phyloP scores from a whole-genome alignment of 23 tunicate species.

The Trididemnum miniatum region DNA sequence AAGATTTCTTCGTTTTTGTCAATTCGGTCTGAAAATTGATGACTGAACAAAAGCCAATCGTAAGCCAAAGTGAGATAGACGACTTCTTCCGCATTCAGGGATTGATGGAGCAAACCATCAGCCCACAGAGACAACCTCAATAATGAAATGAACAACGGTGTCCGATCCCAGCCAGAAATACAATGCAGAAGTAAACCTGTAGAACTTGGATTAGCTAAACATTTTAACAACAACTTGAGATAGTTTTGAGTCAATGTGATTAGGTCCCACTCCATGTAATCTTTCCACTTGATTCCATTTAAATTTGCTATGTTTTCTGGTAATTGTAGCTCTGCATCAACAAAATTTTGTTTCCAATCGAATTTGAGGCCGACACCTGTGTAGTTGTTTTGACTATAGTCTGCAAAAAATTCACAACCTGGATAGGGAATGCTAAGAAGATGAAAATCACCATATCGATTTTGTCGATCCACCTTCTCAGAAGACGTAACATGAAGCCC shows the following conservation, averaged over 20 bases:
- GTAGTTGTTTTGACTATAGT: conserved; percentile 66
- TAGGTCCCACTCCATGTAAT: conserved; percentile 85
- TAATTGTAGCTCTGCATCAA: conserved; percentile 78
- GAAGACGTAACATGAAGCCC: conserved; percentile 93
- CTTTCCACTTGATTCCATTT: conserved; percentile 71
- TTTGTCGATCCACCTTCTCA: conserved; percentile 80
- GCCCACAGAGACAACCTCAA: conserved; percentile 94
- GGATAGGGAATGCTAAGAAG: conserved; percentile 88
- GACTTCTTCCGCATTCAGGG: conserved; percentile 79
- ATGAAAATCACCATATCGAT: conserved; percentile 65
- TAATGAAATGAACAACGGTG: conserved; percentile 88
- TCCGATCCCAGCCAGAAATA: conserved; percentile 98
- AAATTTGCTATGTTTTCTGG: conserved; percentile 56
- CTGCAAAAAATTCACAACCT: conserved; percentile 93
- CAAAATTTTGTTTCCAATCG: conserved; percentile 84
- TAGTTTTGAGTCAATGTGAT: conserved; percentile 83
- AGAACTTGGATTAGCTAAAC: conserved; percentile 23
- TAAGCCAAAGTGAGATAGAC: conserved; percentile 82
- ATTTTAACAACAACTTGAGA: conserved; percentile 57
- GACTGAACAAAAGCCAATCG: conserved; percentile 90
- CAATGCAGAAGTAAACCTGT: conserved; percentile 84
- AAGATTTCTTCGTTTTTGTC: conserved; percentile 82
- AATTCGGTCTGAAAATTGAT: conserved; percentile 80
- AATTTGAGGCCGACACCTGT: conserved; percentile 67
- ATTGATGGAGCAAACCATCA: conserved; percentile 85